Evolutionary conservation across 2,888 invertebrate genomes (phyloP).

Genomic region (Asteroscopus sphinx): DNA sequence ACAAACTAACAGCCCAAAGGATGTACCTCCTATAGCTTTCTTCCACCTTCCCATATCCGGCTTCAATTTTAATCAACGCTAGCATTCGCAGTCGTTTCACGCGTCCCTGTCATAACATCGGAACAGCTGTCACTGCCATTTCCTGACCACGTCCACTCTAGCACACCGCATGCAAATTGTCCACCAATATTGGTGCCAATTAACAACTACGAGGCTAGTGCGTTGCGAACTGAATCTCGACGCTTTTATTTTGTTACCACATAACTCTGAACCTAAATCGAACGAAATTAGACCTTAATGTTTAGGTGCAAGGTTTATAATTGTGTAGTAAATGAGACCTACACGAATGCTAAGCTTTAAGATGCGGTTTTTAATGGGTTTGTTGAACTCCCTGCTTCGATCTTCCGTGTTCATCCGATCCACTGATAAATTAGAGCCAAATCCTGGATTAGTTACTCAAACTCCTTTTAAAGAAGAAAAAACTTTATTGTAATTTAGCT

Average conservation of each 20-base stretch:
- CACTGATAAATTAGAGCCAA: slow-evolving; percentile 34
- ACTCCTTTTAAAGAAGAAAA: not conserved
- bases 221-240: slow-evolving; percentile 63
- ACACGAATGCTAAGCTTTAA: slow-evolving; percentile 47
- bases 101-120: slow-evolving; percentile 53
- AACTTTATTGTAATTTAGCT: slow-evolving; percentile 1
- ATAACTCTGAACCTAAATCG: slow-evolving; percentile 26
- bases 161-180: slow-evolving; percentile 61
- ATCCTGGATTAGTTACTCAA: slow-evolving; percentile 7
- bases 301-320: slow-evolving; percentile 32
- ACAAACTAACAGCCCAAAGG: slow-evolving; percentile 2
- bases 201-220: slow-evolving; percentile 55
- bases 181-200: slow-evolving; percentile 58
- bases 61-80: slow-evolving; percentile 9
- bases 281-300: slow-evolving; percentile 48
- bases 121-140: slow-evolving; percentile 58
- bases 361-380: slow-evolving; percentile 72
- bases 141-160: slow-evolving; percentile 54
- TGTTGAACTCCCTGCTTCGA: slow-evolving; percentile 69
- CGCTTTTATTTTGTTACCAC: slow-evolving; percentile 56
- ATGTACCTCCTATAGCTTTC: slow-evolving; percentile 38
- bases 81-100: slow-evolving; percentile 46
- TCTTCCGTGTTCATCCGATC: slow-evolving; percentile 60
- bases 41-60: slow-evolving; percentile 20
- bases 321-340: slow-evolving; percentile 22